phyloP scores from a whole-genome alignment of 2,888 invertebrate species.

The Noctua fimbriata region DNA sequence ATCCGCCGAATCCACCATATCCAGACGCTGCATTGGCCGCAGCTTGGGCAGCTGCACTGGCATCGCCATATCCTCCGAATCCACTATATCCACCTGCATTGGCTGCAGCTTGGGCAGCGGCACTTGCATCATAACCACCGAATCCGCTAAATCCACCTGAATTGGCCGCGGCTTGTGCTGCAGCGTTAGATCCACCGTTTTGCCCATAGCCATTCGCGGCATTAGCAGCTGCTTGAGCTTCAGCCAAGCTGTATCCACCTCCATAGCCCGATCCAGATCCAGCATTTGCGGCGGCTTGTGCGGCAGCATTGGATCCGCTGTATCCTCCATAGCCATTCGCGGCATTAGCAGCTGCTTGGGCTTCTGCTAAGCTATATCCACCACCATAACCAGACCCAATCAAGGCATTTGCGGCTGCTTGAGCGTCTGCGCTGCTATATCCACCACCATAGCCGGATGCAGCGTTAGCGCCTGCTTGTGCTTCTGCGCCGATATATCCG shows the following conservation, averaged over 20 bases:
- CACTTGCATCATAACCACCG: conserved; percentile 11
- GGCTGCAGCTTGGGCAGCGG: conserved; percentile 30
- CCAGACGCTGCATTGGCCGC: neutral
- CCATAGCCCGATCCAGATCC: conserved; percentile 27
- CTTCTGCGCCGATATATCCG: conserved; percentile 25
- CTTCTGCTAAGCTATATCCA: conserved; percentile 27
- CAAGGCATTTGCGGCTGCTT: conserved; percentile 10
- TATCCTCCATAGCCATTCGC: conserved; percentile 34
- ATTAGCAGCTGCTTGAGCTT: conserved; percentile 28
- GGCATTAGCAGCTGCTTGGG: conserved; percentile 34
- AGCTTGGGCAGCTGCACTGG: conserved; percentile 20
- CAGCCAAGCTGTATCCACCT: conserved; percentile 48
- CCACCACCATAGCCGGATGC: conserved; percentile 38
- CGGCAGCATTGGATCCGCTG: conserved; percentile 13
- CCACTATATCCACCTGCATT: conserved; percentile 24
- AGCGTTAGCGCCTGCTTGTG: conserved; percentile 34
- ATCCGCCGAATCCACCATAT: conserved; percentile 2
- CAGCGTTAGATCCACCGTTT: conserved; percentile 9
- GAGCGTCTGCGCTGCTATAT: conserved; percentile 35
- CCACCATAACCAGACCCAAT: conserved; percentile 8
- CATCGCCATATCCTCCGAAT: conserved; percentile 25
- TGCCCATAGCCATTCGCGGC: conserved; percentile 16
- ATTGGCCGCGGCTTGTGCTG: conserved; percentile 35
- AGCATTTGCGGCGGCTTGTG: conserved; percentile 6
- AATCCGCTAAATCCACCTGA: conserved; percentile 25